Evolutionary conservation across 2,797 vertebrate genomes (phyloP), one percentile per base, ranked within the genome.

Genomic region (Podarcis siculus): DNA sequence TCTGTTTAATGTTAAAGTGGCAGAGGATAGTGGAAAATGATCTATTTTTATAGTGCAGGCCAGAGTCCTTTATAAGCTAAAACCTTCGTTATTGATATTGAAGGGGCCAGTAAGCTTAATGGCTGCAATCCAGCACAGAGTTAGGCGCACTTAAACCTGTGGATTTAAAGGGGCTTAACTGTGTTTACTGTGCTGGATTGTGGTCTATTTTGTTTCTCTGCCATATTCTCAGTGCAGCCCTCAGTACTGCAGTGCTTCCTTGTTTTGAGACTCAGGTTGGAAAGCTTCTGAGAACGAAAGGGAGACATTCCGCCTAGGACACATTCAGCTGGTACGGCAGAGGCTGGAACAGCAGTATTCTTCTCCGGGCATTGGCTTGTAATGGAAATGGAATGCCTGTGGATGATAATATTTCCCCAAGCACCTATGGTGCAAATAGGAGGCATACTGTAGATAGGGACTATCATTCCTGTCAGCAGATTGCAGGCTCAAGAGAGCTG

Each of bases 331-430:
- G 91, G 89, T 87, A 84, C 80, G 81, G 42, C 19, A 75, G 64
- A 85, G 58, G 77, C 83, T 82, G 87, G 42, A 82, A 64, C 86
- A 81, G 82, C 77, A 19, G 66, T 55, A 1, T 61, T 87, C 88
- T 92, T 83, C 86, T 86, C 39, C 82, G 87, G 86, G 23, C 7
- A 10, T 72, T 84, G 10, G 9, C 30, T 91, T 90, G 42, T 85
- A 88, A 90, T 30, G 21, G 72, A 83, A 94, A 87, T 90, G 0
- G 0, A 91, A 39, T 90, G 81, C 83, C 88, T 88, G 82, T 85
- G 21, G 88, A 93, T 87, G 75, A 87, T 8, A 86, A 49, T 72
- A 39, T 89, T 93, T 77, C 58, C 83, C 87, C 30, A 49, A 30
- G 2, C 77, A 58, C 87, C 89, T 25, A 30, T 84, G 79, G 88